Base-by-base conservation (phyloP, 2,888 invertebrate genomes). In the Xanthorhoe spadicearia region DNA sequence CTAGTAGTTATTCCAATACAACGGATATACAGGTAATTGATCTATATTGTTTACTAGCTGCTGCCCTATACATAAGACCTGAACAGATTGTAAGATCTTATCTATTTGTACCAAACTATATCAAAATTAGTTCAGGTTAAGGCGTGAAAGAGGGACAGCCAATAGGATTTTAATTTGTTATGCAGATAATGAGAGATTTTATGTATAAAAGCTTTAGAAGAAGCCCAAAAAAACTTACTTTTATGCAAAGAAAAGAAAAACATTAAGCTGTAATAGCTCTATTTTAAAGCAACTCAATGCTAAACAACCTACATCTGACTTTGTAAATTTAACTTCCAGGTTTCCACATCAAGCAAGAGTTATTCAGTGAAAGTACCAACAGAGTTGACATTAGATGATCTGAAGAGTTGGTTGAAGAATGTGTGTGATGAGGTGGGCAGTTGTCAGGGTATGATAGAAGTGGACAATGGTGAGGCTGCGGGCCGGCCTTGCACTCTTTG, bases 321-420 rank as follows among this genome's bases (percentile, higher is more conserved):
- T 23, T 23, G n/a, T 23, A 46, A 46, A 46, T 15, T 15, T 43
- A 13, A 46, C 19, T 87, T 85, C 15, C 78, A 92, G 92, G 87
- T 91, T 35, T 80, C 90, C 74, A 76, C 87, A 66, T 86, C 87
- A 48, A 86, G 74, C 70, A 94, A 92, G 73, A 94, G 87, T 56
- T 94, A 94, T 72, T 87, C 94, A 19, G 94, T 95, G 3, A 94
- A 95, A 83, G 88, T 95, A 66, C 95, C 95, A 15, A 84, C 94
- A 57, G 90, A 93, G 56, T 71, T 92, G 65, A 84, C 88, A 43
- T 79, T 74, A 48, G 92, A 93, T 17, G 92, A 92, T 69, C 82
- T 95, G 53, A 94, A 94, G 64, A 88, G 87, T 68, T 94, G 94
- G 83, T 88, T 95, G 70, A 92, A 94, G 71, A 83, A 84, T 48